phyloP scores from a whole-genome alignment of 2,797 vertebrate species.

The Sebastes flavidus region DNA sequence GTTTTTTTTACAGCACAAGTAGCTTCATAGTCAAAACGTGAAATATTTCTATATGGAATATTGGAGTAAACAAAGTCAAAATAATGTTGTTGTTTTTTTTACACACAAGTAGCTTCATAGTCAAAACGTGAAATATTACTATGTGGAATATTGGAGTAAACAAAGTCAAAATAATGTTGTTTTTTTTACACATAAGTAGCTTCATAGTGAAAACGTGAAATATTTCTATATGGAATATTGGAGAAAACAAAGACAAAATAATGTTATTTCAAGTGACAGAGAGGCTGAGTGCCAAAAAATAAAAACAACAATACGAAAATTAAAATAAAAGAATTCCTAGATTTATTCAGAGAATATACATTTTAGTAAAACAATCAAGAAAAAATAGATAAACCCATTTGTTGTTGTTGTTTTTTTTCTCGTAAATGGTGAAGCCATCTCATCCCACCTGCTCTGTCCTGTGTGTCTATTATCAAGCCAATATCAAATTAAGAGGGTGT shows the following conservation, averaged over 20 bases:
- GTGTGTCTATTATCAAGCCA: not conserved
- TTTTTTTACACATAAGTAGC: not conserved
- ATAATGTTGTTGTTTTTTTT: not conserved
- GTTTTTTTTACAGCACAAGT: not conserved
- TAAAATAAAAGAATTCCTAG: not conserved
- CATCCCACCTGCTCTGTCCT: slow-evolving; percentile 14
- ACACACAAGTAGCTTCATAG: not conserved
- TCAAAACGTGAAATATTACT: not conserved
- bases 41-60: not conserved
- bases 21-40: not conserved
- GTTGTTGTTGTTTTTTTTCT: not conserved
- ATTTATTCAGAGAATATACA: not conserved
- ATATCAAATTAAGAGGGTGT: not conserved
- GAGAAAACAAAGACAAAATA: not conserved
- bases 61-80: not conserved
- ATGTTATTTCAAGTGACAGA: not conserved
- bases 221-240: not conserved
- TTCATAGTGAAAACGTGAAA: not conserved
- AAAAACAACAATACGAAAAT: not conserved
- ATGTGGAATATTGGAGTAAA: not conserved
- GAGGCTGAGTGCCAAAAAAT: not conserved
- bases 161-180: not conserved
- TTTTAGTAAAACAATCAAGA: not conserved
- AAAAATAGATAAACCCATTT: not conserved
- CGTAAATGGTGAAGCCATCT: not conserved